Evolutionary conservation across 2,113 vertebrate species (phyloP).

Genomic region (Thamnaconus septentrionalis): DNA sequence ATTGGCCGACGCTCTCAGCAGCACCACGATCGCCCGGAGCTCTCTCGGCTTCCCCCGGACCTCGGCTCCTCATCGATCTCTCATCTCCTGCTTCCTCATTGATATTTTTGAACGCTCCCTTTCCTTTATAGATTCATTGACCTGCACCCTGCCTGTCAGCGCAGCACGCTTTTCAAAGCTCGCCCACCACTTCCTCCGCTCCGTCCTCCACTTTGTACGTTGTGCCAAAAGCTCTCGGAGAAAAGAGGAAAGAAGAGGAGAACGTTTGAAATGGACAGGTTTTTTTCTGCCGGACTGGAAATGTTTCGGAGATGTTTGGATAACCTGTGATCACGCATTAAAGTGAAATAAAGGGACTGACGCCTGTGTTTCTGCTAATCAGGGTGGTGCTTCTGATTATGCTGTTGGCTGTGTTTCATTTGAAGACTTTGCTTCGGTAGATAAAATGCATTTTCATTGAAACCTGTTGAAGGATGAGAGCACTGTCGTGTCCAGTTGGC

Average conservation of each 20-base stretch:
- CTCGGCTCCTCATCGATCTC: slow-evolving; percentile 46
- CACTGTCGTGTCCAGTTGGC: too few species aligned
- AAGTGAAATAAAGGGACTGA: slow-evolving; percentile 34
- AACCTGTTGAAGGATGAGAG: too few species aligned
- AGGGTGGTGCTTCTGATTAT: too few species aligned
- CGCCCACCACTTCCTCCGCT: slow-evolving; percentile 42
- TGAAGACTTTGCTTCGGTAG: too few species aligned
- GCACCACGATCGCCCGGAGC: slow-evolving; percentile 35
- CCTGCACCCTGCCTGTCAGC: slow-evolving; percentile 49
- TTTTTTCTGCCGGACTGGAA: slow-evolving; percentile 14
- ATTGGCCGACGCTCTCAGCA: slow-evolving; percentile 35
- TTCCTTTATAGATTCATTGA: slow-evolving; percentile 56
- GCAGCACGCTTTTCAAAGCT: slow-evolving; percentile 36
- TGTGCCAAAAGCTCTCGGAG: slow-evolving; percentile 58
- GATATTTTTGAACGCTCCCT: slow-evolving; percentile 58
- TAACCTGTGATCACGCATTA: slow-evolving; percentile 19
- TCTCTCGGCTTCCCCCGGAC: slow-evolving; percentile 25
- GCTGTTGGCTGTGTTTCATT: too few species aligned
- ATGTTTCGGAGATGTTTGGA: slow-evolving; percentile 6
- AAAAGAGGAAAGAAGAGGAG: slow-evolving; percentile 9
- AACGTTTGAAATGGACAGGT: slow-evolving; percentile 6
- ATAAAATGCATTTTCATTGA: too few species aligned
- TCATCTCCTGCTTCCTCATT: slow-evolving; percentile 45
- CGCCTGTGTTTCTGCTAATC: neutral
- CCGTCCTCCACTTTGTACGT: slow-evolving; percentile 42